phyloP scores from a whole-genome alignment of 2,888 invertebrate genomes.

The Rhamphomyia laevipes region DNA sequence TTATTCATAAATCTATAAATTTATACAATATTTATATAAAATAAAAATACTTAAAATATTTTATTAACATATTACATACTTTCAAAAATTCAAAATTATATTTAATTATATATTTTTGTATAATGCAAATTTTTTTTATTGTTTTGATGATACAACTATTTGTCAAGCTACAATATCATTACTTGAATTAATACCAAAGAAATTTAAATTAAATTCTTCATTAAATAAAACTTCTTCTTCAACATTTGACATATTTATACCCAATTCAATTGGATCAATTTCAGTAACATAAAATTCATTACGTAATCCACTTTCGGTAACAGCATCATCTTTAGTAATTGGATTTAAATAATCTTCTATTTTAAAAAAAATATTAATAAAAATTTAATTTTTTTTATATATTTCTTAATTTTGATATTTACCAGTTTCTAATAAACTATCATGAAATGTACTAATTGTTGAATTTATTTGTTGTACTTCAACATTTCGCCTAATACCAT shows the following conservation, averaged over 20 bases:
- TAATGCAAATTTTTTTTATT: background rate
- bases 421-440: slow-evolving; percentile 34
- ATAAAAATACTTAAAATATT: no score
- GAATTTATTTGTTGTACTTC: slow-evolving; percentile 45
- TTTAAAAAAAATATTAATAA: background rate
- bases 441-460: slow-evolving; percentile 34
- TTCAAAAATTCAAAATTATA: no score
- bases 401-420: slow-evolving; percentile 14
- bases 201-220: slow-evolving; percentile 38
- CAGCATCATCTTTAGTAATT: slow-evolving; percentile 66
- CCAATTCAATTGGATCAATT: slow-evolving; percentile 37
- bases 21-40: no score
- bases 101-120: no score
- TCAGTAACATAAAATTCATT: slow-evolving; percentile 33
- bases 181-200: slow-evolving; percentile 33
- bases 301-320: slow-evolving; percentile 58
- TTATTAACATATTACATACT: no score
- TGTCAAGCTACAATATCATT: slow-evolving; percentile 38
- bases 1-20: no score
- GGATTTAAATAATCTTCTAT: slow-evolving; percentile 51
- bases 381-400: background rate
- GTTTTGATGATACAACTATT: slow-evolving; percentile 2
- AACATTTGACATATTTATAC: slow-evolving; percentile 32
- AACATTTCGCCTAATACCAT: slow-evolving; percentile 46
- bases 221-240: slow-evolving; percentile 36